Evolutionary conservation across 2,888 invertebrate species (phyloP).

Genomic region (Tetrapedia diversipes): DNA sequence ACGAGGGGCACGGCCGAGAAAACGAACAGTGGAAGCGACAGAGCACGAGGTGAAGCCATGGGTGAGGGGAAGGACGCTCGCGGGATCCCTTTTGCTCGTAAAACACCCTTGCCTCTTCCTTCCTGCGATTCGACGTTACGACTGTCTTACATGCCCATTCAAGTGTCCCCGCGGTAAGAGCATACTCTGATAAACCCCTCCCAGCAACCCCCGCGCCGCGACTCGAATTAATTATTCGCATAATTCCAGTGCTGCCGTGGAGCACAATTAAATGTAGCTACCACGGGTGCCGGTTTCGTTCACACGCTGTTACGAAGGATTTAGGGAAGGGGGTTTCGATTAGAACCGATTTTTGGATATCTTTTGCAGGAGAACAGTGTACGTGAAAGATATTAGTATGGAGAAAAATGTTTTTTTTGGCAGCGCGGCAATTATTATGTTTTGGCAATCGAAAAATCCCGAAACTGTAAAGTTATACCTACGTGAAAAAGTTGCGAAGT

Average conservation of each 20-base stretch:
- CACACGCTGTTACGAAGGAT: neutral
- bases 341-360: too few species aligned
- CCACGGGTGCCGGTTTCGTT: neutral
- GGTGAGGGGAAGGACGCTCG: slow-evolving; percentile 29
- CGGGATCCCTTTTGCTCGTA: slow-evolving; percentile 67
- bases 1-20: slow-evolving; percentile 6
- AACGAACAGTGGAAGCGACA: slow-evolving; percentile 19
- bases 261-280: slow-evolving; percentile 22
- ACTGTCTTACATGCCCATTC: slow-evolving; percentile 71
- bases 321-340: too few species aligned
- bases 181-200: slow-evolving; percentile 69
- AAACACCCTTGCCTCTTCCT: slow-evolving; percentile 66
- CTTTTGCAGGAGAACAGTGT: too few species aligned
- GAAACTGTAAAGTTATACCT: too few species aligned
- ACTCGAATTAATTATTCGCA: slow-evolving; percentile 79
- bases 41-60: slow-evolving; percentile 1
- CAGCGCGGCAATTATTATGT: too few species aligned
- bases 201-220: slow-evolving; percentile 48
- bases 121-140: slow-evolving; percentile 61
- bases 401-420: too few species aligned
- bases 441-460: too few species aligned
- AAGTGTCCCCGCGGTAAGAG: slow-evolving; percentile 72
- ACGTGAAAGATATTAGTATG: too few species aligned
- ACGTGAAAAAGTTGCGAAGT: too few species aligned
- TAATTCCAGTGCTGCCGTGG: slow-evolving; percentile 50